Evolutionary conservation across 2,797 vertebrate genomes (phyloP), one percentile per base, ranked within the genome.

Genomic region (Euthynnus affinis): DNA sequence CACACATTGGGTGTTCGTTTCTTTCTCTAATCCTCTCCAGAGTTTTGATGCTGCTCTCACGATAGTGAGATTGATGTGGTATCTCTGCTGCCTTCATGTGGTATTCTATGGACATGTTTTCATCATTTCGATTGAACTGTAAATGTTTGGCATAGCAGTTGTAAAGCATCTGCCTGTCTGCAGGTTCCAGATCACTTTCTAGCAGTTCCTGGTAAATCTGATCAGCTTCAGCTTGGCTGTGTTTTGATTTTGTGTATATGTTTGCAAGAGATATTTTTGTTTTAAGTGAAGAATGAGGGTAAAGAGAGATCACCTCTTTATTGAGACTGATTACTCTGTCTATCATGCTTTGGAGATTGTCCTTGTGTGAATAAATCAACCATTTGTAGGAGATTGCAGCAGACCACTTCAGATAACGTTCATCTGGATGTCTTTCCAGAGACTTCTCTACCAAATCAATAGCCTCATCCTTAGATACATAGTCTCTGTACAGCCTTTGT

Each of bases 21-120:
- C 75, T 76, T 0, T 81, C 48, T 42, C 15, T 49, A 9, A 89
- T 88, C 70, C 44, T 84, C n/a, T 63, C 25, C 70, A 94, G 88
- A 6, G 10, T 65, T 1, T n/a, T 27, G 49, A 91, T 66, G 84
- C 92, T 94, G 44, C 69, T 61, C 0, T 18, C 5, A 0, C 80
- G 59, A n/a, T 12, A 70, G 6, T 1, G 4, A 1, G 80, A 80
- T 0, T 37, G 42, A 0, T 74, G 1, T 0, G n/a, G 78, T 22
- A 94, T 89, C 9, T 48, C 79, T 29, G 87, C 90, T 2, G 87
- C 84, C 62, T 10, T 90, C 90, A 88, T 94, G 83, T 91, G 63
- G 37, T 87, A 92, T 4, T 74, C 6, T 0, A 90, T 83, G 0
- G 92, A 74, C 69, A 17, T 40, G 37, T 86, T 13, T 10, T 0